These are phyloP conservation scores for Poeciliopsis turrubarensis DNA, from an alignment of 2,113 vertebrate species.

Conservation along the genomic window DNA sequence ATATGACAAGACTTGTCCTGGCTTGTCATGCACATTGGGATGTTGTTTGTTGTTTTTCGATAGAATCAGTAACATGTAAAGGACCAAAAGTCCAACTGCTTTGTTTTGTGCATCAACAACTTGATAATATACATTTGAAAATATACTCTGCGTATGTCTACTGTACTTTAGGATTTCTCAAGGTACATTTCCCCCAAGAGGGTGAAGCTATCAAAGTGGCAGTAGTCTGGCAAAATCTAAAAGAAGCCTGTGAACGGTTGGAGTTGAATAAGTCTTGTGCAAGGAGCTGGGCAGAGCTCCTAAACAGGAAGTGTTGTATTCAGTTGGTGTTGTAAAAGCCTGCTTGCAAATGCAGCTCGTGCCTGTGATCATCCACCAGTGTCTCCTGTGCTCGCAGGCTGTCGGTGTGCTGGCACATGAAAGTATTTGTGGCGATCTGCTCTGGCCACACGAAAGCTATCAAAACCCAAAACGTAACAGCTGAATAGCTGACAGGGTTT, in stretches of 20 bases:
- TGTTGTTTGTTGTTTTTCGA: not conserved
- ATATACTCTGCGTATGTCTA: not conserved
- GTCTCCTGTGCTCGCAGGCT: conserved; percentile 23
- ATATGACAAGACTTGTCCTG: not conserved
- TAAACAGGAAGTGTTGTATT: conserved; percentile 37
- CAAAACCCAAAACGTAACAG: not conserved
- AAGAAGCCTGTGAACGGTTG: conserved; percentile 11
- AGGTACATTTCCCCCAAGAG: not conserved
- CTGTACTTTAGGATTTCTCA: not conserved
- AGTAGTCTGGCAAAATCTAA: conserved; percentile 13
- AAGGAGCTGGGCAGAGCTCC: conserved; percentile 37
- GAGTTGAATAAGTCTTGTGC: conserved; percentile 35
- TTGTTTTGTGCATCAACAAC: no score
- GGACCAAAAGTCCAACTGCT: not conserved
- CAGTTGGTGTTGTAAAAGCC: conserved; percentile 40
- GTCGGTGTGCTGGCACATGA: conserved; percentile 31
- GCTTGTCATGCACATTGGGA: not conserved
- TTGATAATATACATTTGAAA: not conserved
- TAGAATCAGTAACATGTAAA: not conserved
- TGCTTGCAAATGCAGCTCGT: conserved; percentile 28
- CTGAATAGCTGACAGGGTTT: not conserved
- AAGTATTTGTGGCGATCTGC: conserved; percentile 19
- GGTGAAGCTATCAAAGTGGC: conserved; percentile 1
- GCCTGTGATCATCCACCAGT: conserved; percentile 20
- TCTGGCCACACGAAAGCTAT: conserved; percentile 18